Evolutionary conservation across 2,888 invertebrate species (phyloP).

Genomic region (Chaetogeoica ovagalla): DNA sequence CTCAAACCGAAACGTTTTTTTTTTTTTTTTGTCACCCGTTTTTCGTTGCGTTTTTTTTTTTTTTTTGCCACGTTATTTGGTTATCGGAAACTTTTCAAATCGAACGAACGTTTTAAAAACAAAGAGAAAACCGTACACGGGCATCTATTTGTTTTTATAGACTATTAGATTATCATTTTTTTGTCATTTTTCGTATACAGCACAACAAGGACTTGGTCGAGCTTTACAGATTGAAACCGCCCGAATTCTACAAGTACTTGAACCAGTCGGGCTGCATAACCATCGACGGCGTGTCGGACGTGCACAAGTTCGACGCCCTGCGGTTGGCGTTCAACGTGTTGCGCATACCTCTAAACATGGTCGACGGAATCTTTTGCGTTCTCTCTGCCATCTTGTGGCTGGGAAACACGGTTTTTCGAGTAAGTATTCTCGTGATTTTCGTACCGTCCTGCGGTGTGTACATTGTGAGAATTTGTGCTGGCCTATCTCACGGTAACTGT

Average conservation of each 20-base stretch:
- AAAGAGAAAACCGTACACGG: too few species aligned
- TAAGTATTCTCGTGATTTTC: conserved; percentile 56
- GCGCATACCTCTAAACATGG: conserved; percentile 82
- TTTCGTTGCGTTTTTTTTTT: too few species aligned
- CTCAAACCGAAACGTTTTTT: too few species aligned
- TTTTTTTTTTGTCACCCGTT: too few species aligned
- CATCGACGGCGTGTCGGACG: conserved; percentile 70
- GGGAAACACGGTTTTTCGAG: conserved; percentile 82
- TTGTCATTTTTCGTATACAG: not conserved
- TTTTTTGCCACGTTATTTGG: too few species aligned
- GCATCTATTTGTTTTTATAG: not conserved
- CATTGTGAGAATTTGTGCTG: too few species aligned
- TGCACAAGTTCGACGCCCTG: conserved; percentile 77
- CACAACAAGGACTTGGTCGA: conserved; percentile 73
- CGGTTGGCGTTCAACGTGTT: conserved; percentile 85
- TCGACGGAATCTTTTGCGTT: conserved; percentile 85
- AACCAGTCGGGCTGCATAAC: conserved; percentile 76
- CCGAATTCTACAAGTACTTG: conserved; percentile 79
- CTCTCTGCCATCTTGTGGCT: conserved; percentile 88
- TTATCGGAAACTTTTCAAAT: too few species aligned
- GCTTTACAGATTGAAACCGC: conserved; percentile 73
- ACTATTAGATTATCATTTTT: not conserved
- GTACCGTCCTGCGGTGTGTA: too few species aligned
- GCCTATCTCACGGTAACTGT: too few species aligned
- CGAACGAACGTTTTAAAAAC: too few species aligned